These are phyloP conservation scores for Eudorcas thomsonii DNA, from an alignment of 2,113 vertebrate genomes.

Conservation along the genomic window DNA sequence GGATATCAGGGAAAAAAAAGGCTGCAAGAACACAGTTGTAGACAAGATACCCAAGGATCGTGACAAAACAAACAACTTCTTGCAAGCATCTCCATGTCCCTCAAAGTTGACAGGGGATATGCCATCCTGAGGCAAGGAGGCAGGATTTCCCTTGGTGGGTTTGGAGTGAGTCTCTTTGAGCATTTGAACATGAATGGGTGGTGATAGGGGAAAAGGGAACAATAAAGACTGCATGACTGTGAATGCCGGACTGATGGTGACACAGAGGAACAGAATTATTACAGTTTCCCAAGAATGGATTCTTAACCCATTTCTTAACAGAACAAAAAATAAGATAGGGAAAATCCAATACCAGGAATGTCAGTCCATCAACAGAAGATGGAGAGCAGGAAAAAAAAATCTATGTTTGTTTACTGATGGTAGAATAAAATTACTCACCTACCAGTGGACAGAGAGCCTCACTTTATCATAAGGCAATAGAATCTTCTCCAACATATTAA, in stretches of 20 bases:
- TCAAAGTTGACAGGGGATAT: neutral
- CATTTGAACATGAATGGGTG: neutral
- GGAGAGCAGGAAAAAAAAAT: neutral
- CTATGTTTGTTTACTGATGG: neutral
- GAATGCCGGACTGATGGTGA: conserved; percentile 16
- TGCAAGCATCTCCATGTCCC: neutral
- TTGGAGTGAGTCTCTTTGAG: neutral
- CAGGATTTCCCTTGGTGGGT: neutral
- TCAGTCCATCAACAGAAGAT: neutral
- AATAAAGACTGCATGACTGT: neutral
- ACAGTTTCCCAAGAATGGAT: neutral
- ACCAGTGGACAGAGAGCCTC: neutral
- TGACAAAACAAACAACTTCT: neutral
- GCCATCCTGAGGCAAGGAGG: neutral
- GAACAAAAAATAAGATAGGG: neutral
- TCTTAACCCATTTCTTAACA: conserved; percentile 16
- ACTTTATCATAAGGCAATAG: neutral
- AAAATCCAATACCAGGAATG: neutral
- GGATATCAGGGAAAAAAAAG: neutral
- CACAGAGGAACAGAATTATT: neutral
- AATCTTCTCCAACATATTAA: neutral
- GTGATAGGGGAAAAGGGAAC: neutral
- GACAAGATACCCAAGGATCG: conserved; percentile 55
- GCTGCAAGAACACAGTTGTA: conserved; percentile 1
- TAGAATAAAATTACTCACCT: neutral